phyloP scores from a whole-genome alignment of 2,888 invertebrate species.

The Lycaena phlaeas region DNA sequence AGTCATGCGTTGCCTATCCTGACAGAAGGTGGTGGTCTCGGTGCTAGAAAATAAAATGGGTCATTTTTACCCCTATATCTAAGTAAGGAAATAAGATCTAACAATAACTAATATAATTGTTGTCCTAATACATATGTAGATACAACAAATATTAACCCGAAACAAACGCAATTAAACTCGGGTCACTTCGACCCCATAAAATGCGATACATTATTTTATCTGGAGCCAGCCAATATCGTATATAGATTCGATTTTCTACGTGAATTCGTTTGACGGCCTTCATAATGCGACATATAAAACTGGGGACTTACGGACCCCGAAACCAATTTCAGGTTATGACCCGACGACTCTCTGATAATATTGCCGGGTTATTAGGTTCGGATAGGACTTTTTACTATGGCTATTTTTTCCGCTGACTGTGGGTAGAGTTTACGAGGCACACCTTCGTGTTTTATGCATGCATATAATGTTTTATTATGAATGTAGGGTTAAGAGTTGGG shows the following conservation, averaged over 20 bases:
- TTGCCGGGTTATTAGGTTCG: conserved; percentile 73
- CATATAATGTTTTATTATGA: conserved; percentile 4
- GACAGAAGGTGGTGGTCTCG: too few relatives aligned
- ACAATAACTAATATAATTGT: too few relatives aligned
- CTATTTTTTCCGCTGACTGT: conserved; percentile 68
- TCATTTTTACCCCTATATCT: too few relatives aligned
- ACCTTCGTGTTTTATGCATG: conserved; percentile 50
- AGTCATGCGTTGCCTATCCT: too few relatives aligned
- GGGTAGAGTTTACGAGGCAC: conserved; percentile 57
- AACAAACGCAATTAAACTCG: conserved; percentile 11
- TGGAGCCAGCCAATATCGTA: conserved; percentile 66
- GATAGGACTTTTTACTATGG: conserved; percentile 73
- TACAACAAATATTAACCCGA: too few relatives aligned
- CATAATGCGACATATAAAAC: conserved; percentile 75
- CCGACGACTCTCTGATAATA: conserved; percentile 73
- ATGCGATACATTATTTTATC: conserved; percentile 72
- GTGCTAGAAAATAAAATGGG: too few relatives aligned
- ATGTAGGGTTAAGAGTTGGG: not conserved
- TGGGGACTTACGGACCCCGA: conserved; percentile 73
- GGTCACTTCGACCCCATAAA: conserved; percentile 38
- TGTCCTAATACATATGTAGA: too few relatives aligned
- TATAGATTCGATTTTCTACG: conserved; percentile 76
- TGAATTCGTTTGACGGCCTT: conserved; percentile 75
- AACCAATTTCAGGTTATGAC: conserved; percentile 75
- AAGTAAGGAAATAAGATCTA: too few relatives aligned